Percentiles rank a stretch among this genome's conserved stretches.
These are phyloP conservation scores for Sebastes oblongus DNA, from an alignment of 2,797 vertebrate species.

Conservation along the genomic window DNA sequence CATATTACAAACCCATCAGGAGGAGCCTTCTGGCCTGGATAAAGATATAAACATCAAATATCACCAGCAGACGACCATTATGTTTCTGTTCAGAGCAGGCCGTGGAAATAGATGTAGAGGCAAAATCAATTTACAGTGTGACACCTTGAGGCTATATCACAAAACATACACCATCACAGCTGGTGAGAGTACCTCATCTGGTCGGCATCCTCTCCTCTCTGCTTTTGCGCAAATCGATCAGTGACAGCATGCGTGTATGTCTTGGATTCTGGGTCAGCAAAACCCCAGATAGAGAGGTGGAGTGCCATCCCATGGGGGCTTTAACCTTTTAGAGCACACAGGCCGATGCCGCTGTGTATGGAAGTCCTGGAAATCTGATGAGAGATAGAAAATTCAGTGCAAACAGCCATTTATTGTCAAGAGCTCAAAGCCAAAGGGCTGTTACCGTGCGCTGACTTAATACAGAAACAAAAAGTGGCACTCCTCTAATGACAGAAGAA, in stretches of 20 bases:
- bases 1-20: slow-evolving; percentile 56
- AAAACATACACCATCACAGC: background rate
- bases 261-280: slow-evolving; percentile 75
- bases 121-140: slow-evolving; percentile 35
- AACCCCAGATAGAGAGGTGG: slow-evolving; percentile 51
- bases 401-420: slow-evolving; percentile 31
- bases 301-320: slow-evolving; percentile 26
- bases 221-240: slow-evolving; percentile 61
- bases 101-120: slow-evolving; percentile 13
- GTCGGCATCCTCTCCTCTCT: slow-evolving; percentile 18
- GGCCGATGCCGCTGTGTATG: slow-evolving; percentile 30
- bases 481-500: background rate
- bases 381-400: slow-evolving; percentile 34
- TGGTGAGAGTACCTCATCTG: slow-evolving; percentile 17
- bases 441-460: slow-evolving; percentile 1
- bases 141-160: slow-evolving; percentile 14
- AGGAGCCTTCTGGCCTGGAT: slow-evolving; percentile 40
- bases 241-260: slow-evolving; percentile 55
- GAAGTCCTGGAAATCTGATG: slow-evolving; percentile 30
- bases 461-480: slow-evolving; percentile 4
- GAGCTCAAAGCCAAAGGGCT: slow-evolving; percentile 23
- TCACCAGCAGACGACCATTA: slow-evolving; percentile 32
- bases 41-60: slow-evolving; percentile 34
- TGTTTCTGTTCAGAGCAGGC: slow-evolving; percentile 15
- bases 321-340: slow-evolving; percentile 54